Base-by-base conservation (phyloP, 2,888 invertebrate species). In the Andrena trimmerana region DNA sequence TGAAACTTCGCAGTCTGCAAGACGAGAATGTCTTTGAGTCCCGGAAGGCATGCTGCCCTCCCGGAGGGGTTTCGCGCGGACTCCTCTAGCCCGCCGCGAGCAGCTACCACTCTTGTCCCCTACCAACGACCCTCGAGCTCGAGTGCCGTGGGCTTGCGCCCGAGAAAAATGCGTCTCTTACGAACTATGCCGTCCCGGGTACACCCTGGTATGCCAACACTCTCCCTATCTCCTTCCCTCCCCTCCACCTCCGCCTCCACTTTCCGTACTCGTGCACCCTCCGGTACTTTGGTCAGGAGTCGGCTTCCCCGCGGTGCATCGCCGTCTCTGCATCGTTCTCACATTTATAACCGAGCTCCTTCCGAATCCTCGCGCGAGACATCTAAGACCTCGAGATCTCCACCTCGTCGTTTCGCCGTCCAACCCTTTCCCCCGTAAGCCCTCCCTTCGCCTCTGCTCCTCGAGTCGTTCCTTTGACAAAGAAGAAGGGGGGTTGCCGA, bases 21-120 rank as follows among this genome's bases (percentile, higher is more conserved):
- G 93, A 91, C 89, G 92, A 92, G 94, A 94, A 94, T 94, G 93
- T 94, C 94, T 94, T 94, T 94, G 94, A 93, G 90, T 93, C 89
- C 90, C 88, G 90, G 87, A 90, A 93, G 93, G 93, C 92, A 93
- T 93, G 65, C 83, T 72, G 77, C 50, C 73, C 69, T 76, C 73
- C 81, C 77, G 50, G 62, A 73, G 81, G 79, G 80, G 75, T 80
- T 42, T 82, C 82, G 76, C 81, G 52, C 75, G 65, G 68, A 74
- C 62, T 77, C 72, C 71, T 71, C 77, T 72, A 60, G 69, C 54
- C 52, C 66, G 59, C 73, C 70, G 72, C 69, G 52, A 71, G 57
- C 70, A 66, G 60, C 76, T 77, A 60, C 77, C 74, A 65, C 67
- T 79, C 81, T 67, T 65, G 78, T 76, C 70, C 69, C 74, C 74